Percentiles rank a stretch among this genome's conserved stretches.
Evolutionary conservation across 2,888 invertebrate species (phyloP).

Genomic region (Troilus luridus): DNA sequence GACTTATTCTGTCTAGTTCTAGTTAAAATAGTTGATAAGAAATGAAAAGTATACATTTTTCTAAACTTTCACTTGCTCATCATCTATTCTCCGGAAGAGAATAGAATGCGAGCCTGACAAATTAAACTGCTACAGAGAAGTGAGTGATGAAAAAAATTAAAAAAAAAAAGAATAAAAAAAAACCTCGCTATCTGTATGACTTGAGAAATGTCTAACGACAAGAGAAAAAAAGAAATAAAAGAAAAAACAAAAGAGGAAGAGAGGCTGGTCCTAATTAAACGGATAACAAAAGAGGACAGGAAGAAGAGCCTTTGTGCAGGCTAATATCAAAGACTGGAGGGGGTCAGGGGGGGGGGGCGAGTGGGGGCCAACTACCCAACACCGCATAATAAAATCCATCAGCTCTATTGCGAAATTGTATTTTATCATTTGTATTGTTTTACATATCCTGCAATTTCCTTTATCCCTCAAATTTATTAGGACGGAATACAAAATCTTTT

Average conservation of each 20-base stretch:
- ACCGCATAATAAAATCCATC: constrained; percentile 37
- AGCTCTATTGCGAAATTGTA: constrained; percentile 30
- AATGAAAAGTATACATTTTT: neutral
- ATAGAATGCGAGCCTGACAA: constrained; percentile 22
- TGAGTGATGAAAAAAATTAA: constrained; percentile 44
- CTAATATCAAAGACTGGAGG: constrained; percentile 15
- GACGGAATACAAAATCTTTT: constrained; percentile 40
- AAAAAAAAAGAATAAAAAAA: neutral
- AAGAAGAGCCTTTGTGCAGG: neutral
- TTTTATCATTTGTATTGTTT: constrained; percentile 42
- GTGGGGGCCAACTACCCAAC: neutral
- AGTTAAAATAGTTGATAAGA: neutral
- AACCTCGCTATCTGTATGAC: constrained; percentile 21
- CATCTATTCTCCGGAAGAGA: neutral
- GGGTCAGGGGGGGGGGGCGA: neutral
- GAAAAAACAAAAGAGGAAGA: constrained; percentile 44
- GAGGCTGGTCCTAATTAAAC: constrained; percentile 48
- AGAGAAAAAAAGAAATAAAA: constrained; percentile 34
- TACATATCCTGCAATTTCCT: constrained; percentile 16
- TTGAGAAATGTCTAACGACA: constrained; percentile 49
- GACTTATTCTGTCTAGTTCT: neutral
- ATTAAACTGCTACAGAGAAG: constrained; percentile 30
- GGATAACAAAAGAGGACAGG: constrained; percentile 31
- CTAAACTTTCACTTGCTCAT: neutral
- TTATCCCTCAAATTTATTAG: constrained; percentile 30